These are phyloP conservation scores for Gila robusta DNA, from an alignment of 2,797 vertebrate genomes.

Conservation along the genomic window DNA sequence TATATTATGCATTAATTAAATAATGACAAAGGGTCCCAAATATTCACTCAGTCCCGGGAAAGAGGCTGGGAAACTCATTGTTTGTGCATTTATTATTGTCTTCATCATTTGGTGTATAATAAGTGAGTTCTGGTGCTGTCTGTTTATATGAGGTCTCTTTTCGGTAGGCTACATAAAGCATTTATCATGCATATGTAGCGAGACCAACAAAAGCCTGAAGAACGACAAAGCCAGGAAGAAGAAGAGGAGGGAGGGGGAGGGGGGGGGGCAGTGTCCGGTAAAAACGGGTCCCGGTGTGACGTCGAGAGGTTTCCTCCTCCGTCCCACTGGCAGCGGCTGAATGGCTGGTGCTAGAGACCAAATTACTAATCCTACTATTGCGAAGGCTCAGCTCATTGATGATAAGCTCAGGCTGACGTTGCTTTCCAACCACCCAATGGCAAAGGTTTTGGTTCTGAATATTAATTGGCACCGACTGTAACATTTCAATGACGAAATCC, in stretches of 20 bases:
- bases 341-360: slow-evolving; percentile 66
- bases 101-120: background rate
- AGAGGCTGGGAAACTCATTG: background rate
- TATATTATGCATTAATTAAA: slow-evolving; percentile 63
- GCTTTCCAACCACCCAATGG: background rate
- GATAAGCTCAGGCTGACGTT: background rate
- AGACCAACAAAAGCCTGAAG: slow-evolving; percentile 71
- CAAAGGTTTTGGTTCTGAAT: background rate
- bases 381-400: background rate
- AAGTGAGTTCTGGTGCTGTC: background rate
- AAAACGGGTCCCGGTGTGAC: slow-evolving; percentile 71
- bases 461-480: background rate
- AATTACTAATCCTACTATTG: slow-evolving; percentile 13
- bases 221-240: slow-evolving; percentile 75
- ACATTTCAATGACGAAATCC: background rate
- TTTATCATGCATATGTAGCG: slow-evolving; percentile 45
- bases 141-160: background rate
- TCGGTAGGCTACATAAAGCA: background rate
- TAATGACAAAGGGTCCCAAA: slow-evolving; percentile 63
- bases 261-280: slow-evolving; percentile 1
- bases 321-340: slow-evolving; percentile 44
- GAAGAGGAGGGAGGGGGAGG: background rate
- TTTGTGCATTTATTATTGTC: background rate
- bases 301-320: slow-evolving; percentile 72
- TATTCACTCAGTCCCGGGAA: slow-evolving; percentile 57